Evolutionary conservation across 2,888 invertebrate genomes (phyloP), one percentile per base, ranked within the genome.

Genomic region (Parnassius glacialis): DNA sequence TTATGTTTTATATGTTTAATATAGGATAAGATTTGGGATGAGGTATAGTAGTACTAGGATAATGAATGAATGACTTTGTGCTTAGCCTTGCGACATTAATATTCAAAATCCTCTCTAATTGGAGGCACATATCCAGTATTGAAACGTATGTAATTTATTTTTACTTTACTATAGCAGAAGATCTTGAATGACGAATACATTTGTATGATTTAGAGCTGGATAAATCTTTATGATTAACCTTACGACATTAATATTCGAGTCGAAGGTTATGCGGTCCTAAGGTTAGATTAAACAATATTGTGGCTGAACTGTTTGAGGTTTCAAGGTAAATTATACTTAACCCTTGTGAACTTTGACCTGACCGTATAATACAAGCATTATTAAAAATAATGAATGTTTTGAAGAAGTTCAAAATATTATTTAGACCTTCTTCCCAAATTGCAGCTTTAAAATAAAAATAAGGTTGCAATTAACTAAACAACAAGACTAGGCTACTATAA

Each of bases 221-320:
- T 45, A 34, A 7, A 11, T 51, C 51, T 25, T 34, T 51, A 11
- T 51, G 1, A 34, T 25, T 5, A 2, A 9, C 11, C 10, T 50
- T 3, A 25, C 10, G 16, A 2, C 43, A 44, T 57, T 51, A 57
- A 57, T 57, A 57, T 57, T 57, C 50, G 44, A 57, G 51, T n/a
- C 51, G 44, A 25, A 25, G 25, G 25, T 57, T 57, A 57, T 51
- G 44, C 3, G 7, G 5, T 20, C 42, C 42, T 43, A 43, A 57
- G 57, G 57, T 52, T 51, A 25, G 51, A 51, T 57, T 57, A 57
- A 57, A 57, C 51, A 51, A 57, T 51, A 16, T 48, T 42, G 50
- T 12, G 51, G 51, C 10, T 57, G 3, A 57, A 44, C 57, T 57
- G 44, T 44, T 51, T 51, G 25, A 51, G 43, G 51, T 51, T n/a